Evolutionary conservation across 2,888 invertebrate genomes (phyloP).

Genomic region (Julus scanicus): DNA sequence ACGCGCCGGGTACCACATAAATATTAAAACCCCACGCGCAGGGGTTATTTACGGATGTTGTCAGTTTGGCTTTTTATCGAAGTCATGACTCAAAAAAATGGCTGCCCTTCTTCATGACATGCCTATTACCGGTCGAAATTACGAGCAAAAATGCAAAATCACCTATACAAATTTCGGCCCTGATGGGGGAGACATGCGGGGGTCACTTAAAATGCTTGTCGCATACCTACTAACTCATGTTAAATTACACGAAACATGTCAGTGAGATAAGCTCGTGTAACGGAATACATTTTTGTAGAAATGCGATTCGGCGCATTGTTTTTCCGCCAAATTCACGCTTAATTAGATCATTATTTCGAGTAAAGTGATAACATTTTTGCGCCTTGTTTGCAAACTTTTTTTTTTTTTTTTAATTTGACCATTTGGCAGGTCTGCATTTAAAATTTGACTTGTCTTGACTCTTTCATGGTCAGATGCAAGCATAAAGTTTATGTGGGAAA

Average conservation of each 20-base stretch:
- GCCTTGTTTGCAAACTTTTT: neutral
- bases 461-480: no score
- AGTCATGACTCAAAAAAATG: slow-evolving; percentile 18
- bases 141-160: slow-evolving; percentile 19
- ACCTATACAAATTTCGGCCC: neutral
- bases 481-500: no score
- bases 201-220: slow-evolving; percentile 19
- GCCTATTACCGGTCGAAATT: slow-evolving; percentile 11
- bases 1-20: neutral
- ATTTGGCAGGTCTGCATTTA: no score
- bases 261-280: neutral
- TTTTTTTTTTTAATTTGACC: neutral
- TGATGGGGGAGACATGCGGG: neutral
- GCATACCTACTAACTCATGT: slow-evolving; percentile 19
- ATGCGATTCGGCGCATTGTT: neutral
- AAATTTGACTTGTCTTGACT: no score
- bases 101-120: slow-evolving; percentile 11
- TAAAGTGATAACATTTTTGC: neutral
- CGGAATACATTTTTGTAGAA: neutral
- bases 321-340: neutral
- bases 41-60: slow-evolving; percentile 19
- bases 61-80: slow-evolving; percentile 2
- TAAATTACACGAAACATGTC: slow-evolving; percentile 11
- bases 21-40: slow-evolving; percentile 11
- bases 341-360: slow-evolving; percentile 3